A percentile compares a stretch with the other conserved stretches of the same genome.
Evolutionary conservation across 1,140 invertebrate genomes (phyloP).

Genomic region (Anastrepha obliqua): DNA sequence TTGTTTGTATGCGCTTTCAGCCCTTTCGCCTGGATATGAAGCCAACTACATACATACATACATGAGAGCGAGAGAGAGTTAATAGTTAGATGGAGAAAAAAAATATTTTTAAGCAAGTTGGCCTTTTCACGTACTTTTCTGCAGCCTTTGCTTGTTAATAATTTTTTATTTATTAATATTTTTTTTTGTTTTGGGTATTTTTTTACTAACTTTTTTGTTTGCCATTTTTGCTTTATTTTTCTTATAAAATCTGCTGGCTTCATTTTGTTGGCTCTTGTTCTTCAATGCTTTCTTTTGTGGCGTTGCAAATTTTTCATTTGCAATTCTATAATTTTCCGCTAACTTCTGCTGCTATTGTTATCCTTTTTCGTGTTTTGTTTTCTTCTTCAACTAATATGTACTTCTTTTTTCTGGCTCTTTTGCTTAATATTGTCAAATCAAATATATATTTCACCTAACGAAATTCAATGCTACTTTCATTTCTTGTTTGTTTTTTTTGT

Average conservation of each 20-base stretch:
- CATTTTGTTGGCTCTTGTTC: neutral
- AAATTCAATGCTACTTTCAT: neutral
- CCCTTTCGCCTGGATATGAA: neutral
- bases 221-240: neutral
- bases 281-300: neutral
- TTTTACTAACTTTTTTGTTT: neutral
- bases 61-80: neutral
- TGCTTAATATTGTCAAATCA: constrained; percentile 44
- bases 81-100: neutral
- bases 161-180: too few relatives aligned
- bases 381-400: neutral
- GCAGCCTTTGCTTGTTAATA: neutral
- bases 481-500: neutral
- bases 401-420: neutral
- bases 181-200: too few relatives aligned
- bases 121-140: neutral
- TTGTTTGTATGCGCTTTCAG: neutral
- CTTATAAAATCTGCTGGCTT: neutral
- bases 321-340: neutral
- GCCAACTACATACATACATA: neutral
- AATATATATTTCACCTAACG: constrained; percentile 25
- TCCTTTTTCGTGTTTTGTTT: neutral
- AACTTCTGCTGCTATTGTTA: neutral
- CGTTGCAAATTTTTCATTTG: neutral
- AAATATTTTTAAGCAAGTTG: neutral